A percentile compares a stretch with the other conserved stretches of the same genome.
Conservation (phyloP, 2,888 invertebrate species). For the Taphrorychus bicolor region DNA sequence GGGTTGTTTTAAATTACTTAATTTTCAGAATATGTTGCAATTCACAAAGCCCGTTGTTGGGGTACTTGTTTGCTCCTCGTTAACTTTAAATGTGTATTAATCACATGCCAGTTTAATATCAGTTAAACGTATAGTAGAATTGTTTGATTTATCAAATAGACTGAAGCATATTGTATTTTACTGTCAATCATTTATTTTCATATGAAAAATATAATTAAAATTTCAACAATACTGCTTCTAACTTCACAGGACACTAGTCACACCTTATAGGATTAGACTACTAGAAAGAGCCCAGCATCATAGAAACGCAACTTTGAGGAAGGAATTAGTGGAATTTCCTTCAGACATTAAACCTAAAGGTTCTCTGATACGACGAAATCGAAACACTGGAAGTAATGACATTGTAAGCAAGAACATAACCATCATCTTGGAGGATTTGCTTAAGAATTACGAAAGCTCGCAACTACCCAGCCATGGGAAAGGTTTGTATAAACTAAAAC, state of each 20-base stretch:
- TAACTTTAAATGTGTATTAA: too few relatives aligned
- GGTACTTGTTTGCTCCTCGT: too few relatives aligned
- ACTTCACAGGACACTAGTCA: slow-evolving; percentile 35
- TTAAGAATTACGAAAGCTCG: slow-evolving; percentile 90
- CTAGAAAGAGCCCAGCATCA: neutral
- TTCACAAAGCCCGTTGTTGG: too few relatives aligned
- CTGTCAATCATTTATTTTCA: too few relatives aligned
- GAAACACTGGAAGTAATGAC: slow-evolving; percentile 44
- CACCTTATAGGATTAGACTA: slow-evolving; percentile 19
- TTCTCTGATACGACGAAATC: slow-evolving; percentile 9
- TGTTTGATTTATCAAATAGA: too few relatives aligned
- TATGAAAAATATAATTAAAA: too few relatives aligned
- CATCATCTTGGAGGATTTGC: slow-evolving; percentile 81
- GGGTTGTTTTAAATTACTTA: neutral
- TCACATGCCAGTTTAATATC: too few relatives aligned
- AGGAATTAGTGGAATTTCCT: neutral
- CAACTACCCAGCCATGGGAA: slow-evolving; percentile 88
- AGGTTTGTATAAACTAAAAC: slow-evolving; percentile 63
- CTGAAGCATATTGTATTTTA: too few relatives aligned
- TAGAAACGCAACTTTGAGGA: neutral
- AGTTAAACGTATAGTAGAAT: too few relatives aligned
- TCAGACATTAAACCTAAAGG: neutral
- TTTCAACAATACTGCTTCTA: too few relatives aligned
- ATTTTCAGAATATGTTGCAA: too few relatives aligned
- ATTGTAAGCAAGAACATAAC: slow-evolving; percentile 82